phyloP scores from a whole-genome alignment of 2,888 invertebrate species.

The Dynastes maya region DNA sequence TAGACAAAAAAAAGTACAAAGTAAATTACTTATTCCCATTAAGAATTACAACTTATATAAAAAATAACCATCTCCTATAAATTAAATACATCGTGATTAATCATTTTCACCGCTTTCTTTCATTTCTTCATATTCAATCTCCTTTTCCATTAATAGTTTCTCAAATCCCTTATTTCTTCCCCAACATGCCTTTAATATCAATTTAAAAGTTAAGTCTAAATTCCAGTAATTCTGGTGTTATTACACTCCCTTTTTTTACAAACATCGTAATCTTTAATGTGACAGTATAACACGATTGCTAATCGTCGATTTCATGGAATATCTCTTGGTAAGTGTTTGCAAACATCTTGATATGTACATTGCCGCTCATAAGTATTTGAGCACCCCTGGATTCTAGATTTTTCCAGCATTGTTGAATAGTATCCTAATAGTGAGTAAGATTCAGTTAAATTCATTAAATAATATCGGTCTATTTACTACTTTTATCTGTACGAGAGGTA shows the following conservation, averaged over 20 bases:
- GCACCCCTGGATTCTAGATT: no score
- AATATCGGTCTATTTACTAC: no score
- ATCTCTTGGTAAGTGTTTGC: no score
- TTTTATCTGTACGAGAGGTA: no score
- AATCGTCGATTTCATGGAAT: no score
- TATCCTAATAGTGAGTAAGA: no score
- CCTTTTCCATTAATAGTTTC: conserved; percentile 67
- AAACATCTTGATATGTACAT: no score
- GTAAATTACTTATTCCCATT: neutral
- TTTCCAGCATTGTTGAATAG: no score
- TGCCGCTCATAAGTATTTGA: no score
- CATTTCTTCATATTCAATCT: conserved; percentile 57
- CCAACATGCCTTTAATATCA: conserved; percentile 87
- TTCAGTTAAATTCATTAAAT: no score
- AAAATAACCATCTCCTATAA: neutral
- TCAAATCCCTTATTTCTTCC: conserved; percentile 84
- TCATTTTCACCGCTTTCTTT: conserved; percentile 58
- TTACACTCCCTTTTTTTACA: conserved; percentile 85
- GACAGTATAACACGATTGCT: no score
- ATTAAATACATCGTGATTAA: conserved; percentile 40
- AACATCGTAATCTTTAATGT: conserved; percentile 83
- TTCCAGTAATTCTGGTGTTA: conserved; percentile 92
- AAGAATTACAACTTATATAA: neutral
- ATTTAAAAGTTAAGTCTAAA: conserved; percentile 87
- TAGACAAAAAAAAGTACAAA: no score